These are phyloP conservation scores for Sylvilagus bachmani DNA, from an alignment of 2,113 vertebrate genomes.

Conservation along the genomic window DNA sequence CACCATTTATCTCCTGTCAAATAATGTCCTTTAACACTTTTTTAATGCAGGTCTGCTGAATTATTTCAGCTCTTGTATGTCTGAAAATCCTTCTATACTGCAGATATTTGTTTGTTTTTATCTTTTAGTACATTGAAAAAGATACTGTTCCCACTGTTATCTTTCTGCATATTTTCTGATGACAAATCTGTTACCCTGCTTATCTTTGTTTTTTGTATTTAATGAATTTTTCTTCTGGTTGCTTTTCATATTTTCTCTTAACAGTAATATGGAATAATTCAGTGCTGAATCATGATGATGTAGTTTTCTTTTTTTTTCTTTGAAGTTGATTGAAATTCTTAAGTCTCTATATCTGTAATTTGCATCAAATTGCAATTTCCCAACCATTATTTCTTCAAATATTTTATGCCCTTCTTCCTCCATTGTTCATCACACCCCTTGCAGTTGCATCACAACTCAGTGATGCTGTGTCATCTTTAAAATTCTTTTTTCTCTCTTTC, in stretches of 20 bases:
- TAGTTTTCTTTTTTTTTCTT: neutral
- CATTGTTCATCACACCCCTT: neutral
- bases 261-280: neutral
- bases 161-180: neutral
- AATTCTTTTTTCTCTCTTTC: neutral
- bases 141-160: neutral
- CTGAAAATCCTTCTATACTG: neutral
- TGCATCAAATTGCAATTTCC: neutral
- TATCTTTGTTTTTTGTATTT: neutral
- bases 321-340: neutral
- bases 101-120: neutral
- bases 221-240: neutral
- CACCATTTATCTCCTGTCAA: neutral
- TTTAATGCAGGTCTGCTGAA: neutral
- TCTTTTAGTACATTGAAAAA: neutral
- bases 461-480: neutral
- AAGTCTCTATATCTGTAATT: neutral
- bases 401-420: neutral
- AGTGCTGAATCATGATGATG: neutral
- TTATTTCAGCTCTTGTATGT: neutral
- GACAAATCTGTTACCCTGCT: neutral
- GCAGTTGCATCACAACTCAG: neutral
- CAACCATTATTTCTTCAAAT: neutral
- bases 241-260: neutral
- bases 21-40: neutral